Evolutionary conservation across 1,140 invertebrate species (phyloP).

Genomic region (Sitobion miscanthi): DNA sequence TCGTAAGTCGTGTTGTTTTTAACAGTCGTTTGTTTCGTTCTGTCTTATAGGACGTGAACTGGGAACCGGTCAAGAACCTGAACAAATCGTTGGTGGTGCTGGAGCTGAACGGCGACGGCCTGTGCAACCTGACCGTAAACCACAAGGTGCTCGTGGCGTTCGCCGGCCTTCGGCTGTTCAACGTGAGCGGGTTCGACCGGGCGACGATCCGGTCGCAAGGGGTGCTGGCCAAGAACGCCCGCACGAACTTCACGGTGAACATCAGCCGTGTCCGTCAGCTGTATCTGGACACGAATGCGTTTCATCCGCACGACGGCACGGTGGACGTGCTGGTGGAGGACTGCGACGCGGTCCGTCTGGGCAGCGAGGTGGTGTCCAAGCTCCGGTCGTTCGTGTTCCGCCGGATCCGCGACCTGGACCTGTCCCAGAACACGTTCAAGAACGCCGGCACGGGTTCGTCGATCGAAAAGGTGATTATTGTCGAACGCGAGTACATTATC

Average conservation of each 20-base stretch:
- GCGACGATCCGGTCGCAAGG: background rate
- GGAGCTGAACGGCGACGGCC: background rate
- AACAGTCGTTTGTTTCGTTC: background rate
- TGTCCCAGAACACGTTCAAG: background rate
- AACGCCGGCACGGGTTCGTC: background rate
- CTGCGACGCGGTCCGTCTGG: background rate
- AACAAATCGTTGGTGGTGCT: background rate
- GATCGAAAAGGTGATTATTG: background rate
- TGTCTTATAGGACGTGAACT: background rate
- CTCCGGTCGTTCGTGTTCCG: conserved; percentile 16
- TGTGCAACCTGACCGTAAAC: background rate
- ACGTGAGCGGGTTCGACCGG: background rate
- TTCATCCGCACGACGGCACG: background rate
- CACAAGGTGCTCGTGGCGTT: background rate
- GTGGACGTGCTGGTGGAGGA: conserved; percentile 3
- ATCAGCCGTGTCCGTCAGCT: background rate
- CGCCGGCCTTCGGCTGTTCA: background rate
- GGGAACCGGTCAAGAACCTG: background rate
- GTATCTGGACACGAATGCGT: background rate
- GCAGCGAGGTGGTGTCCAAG: background rate
- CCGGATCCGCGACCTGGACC: background rate
- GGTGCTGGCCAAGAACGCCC: background rate
- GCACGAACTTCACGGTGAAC: background rate
- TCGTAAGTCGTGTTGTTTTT: background rate
- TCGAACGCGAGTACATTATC: background rate